Evolutionary conservation across 2,888 invertebrate species (phyloP), one percentile per base, ranked within the genome.

Genomic region (Agapetus fuscipes): DNA sequence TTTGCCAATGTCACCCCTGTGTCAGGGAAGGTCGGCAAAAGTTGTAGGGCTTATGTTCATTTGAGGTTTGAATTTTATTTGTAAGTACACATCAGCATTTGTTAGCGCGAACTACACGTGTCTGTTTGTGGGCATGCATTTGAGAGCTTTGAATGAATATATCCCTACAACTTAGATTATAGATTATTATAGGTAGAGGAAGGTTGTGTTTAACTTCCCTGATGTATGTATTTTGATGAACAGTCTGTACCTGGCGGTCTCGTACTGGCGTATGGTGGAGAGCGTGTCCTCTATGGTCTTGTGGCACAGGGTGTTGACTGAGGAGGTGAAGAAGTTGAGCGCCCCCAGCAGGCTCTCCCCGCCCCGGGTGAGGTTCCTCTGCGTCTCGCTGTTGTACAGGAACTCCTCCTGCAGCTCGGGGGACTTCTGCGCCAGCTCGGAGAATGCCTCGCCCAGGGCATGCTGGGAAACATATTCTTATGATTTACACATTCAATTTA

Each of bases 281-380:
- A 77, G 56, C 20, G 77, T 96, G 62, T 98, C 97, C 61, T 96
- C 95, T 61, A 98, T 97, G 29, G 96, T 97, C 70, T 95, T 95
- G 68, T 94, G 86, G 64, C 94, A 90, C 54, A 98, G 74, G 12
- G 97, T 98, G 64, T 89, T 86, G 37, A 98, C 85, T 17, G 94
- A 88, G 34, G 89, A 93, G 55, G 89, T 89, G 70, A 98, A 98
- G 72, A 94, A 95, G 62, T 93, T 91, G 53, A 97, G 75, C 49
- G 96, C 95, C 45, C 86, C 87, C 53, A 95, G 65, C 49, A 97
- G 69, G 39, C 88, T 80, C 63, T 96, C 95, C 5, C 95, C 95
- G 64, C 96, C 95, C 62, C 90, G 88, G 16, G 83, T 83, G 45
- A 97, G 71, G 54, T 88, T 87, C 53, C 90, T 78, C 70, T 97